Conservation (phyloP, 2,888 invertebrate species). For the Belgica antarctica region DNA sequence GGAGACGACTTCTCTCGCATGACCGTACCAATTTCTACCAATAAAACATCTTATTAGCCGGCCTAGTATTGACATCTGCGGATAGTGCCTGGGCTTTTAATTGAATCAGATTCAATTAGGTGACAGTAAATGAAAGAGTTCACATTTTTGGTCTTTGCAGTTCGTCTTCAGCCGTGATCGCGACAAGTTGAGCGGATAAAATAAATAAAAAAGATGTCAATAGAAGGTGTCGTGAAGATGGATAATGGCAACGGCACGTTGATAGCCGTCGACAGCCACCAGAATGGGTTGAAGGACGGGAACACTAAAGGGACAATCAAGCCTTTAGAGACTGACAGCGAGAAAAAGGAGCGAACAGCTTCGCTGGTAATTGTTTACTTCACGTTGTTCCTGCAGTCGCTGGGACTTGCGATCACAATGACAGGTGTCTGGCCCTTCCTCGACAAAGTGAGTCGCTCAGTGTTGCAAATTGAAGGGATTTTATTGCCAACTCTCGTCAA, state of each 20-base stretch:
- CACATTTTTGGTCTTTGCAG: slow-evolving; percentile 34
- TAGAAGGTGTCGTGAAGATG: background rate
- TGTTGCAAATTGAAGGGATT: background rate
- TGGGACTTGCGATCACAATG: slow-evolving; percentile 59
- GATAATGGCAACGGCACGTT: background rate
- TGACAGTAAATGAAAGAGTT: slow-evolving; percentile 26
- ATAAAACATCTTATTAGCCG: slow-evolving; percentile 1
- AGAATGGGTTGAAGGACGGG: background rate
- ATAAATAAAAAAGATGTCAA: background rate
- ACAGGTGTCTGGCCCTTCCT: slow-evolving; percentile 39
- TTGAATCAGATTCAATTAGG: slow-evolving; percentile 35
- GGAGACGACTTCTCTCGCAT: background rate
- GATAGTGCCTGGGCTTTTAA: slow-evolving; percentile 13
- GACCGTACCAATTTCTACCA: slow-evolving; percentile 37
- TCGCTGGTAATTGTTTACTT: slow-evolving; percentile 81
- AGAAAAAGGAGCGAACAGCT: slow-evolving; percentile 70
- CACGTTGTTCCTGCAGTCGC: slow-evolving; percentile 85
- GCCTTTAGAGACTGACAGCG: slow-evolving; percentile 65
- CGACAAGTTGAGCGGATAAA: slow-evolving; percentile 29
- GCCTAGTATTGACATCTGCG: slow-evolving; percentile 18
- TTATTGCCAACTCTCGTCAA: no score
- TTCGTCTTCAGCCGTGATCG: background rate
- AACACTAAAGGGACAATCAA: background rate
- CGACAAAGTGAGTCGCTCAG: slow-evolving; percentile 52
- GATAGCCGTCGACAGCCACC: background rate